A percentile compares a stretch with the other conserved stretches of the same genome.
phyloP scores from a whole-genome alignment of 1,140 invertebrate species.

The Ostrea denselamellosa region DNA sequence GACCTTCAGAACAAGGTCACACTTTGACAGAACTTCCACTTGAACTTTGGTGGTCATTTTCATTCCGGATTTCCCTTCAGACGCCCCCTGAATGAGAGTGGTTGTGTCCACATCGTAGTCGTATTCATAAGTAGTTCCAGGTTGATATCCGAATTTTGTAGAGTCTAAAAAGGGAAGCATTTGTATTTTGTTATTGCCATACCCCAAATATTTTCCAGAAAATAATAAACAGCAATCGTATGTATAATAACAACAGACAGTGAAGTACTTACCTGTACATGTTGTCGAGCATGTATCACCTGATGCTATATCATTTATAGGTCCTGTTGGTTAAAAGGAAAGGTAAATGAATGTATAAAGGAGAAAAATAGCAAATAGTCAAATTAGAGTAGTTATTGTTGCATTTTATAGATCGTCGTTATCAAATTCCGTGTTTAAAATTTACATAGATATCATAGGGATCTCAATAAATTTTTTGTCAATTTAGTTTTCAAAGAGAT shows the following conservation, averaged over 20 bases:
- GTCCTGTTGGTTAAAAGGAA: constrained; percentile 35
- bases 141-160: constrained; percentile 81
- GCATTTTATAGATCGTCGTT: too few species aligned
- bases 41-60: constrained; percentile 82
- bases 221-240: too few species aligned
- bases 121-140: constrained; percentile 84
- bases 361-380: too few species aligned
- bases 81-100: constrained; percentile 82
- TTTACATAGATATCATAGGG: too few species aligned
- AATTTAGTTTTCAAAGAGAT: too few species aligned
- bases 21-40: constrained; percentile 83
- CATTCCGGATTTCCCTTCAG: constrained; percentile 81
- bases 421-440: too few species aligned
- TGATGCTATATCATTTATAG: constrained; percentile 22
- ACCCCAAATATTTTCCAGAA: too few species aligned
- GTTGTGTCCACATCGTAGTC: constrained; percentile 83
- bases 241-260: too few species aligned
- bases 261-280: constrained; percentile 12
- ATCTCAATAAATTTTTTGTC: too few species aligned
- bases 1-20: constrained; percentile 82
- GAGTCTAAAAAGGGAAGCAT: constrained; percentile 51
- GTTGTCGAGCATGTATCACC: constrained; percentile 39
- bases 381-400: too few species aligned
- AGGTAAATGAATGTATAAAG: too few species aligned
- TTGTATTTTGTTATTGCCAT: too few species aligned